A percentile compares a stretch with the other conserved stretches of the same genome.
phyloP scores from a whole-genome alignment of 2,797 vertebrate genomes.

The Smutsia gigantea region DNA sequence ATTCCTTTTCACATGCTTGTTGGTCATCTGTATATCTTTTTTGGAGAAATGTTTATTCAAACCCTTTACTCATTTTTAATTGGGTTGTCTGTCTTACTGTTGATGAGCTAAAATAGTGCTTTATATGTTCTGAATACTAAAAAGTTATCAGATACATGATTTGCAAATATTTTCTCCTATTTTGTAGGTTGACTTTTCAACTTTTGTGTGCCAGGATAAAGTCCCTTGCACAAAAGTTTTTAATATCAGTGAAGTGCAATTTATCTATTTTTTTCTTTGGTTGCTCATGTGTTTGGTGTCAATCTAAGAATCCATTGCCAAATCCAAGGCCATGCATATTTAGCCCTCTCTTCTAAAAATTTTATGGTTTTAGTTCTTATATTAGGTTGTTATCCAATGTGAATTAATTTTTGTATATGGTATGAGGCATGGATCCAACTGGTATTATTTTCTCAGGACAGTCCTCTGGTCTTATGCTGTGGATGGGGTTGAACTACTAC shows the following conservation, averaged over 20 bases:
- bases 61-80: neutral
- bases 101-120: neutral
- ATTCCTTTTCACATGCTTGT: neutral
- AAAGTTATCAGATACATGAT: neutral
- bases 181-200: neutral
- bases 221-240: neutral
- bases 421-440: neutral
- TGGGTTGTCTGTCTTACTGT: neutral
- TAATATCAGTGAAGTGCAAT: neutral
- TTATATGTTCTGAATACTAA: neutral
- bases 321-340: neutral
- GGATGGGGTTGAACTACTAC: neutral
- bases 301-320: neutral
- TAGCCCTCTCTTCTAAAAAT: neutral
- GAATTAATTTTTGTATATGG: neutral
- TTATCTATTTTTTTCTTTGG: neutral
- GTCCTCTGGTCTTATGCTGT: neutral
- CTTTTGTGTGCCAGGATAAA: neutral
- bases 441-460: neutral
- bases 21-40: neutral
- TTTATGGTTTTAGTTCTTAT: neutral
- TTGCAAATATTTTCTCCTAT: neutral
- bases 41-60: neutral
- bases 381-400: neutral
- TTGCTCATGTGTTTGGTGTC: neutral